Base-by-base conservation (phyloP, 2,888 invertebrate genomes). In the Choreutis nemorana region DNA sequence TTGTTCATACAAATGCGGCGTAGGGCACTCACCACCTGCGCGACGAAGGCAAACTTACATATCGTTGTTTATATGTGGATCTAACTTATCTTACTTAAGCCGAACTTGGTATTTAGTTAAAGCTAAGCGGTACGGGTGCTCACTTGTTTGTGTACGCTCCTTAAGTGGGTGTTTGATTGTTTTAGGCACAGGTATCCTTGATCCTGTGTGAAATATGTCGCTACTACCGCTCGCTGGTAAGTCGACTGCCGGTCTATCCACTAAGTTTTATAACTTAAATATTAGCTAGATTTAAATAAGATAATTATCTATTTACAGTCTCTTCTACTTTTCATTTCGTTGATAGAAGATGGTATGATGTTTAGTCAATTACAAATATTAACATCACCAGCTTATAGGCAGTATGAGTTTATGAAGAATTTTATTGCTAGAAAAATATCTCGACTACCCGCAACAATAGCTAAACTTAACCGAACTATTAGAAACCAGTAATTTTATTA, bases 61-160 rank as follows among this genome's bases (percentile, higher is more conserved):
- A 25, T 31, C 28, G 28, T 32, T 26, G 30, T 44, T 47, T 53
- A 49, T 48, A 40, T 45, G 36, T 45, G 36, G 45, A 45, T 42
- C 43, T 42, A 66, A 71, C 63, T 68, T 70, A 71, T 71, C 70
- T 68, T 54, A 68, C 61, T 64, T 67, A 67, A 72, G 70, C 67
- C 60, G 43, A 56, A 65, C 60, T 66, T 57, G 52, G 72, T 72
- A 66, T 73, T 72, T 72, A 71, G 72, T 72, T 71, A 73, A 71
- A 63, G 56, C 70, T 61, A 65, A 70, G 55, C 56, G 47, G 40
- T 40, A 40, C 45, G 36, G 25, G 41, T 47, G 53, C 52, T 54
- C 57, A 55, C 44, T 55, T 59, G 50, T 50, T 46, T 60, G 55
- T 58, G 51, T 53, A 46, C 42, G 36, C 45, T 37, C 39, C 43